Percentiles rank a stretch among this genome's conserved stretches.
phyloP scores from a whole-genome alignment of 2,888 invertebrate genomes.

The Diarsia brunnea region DNA sequence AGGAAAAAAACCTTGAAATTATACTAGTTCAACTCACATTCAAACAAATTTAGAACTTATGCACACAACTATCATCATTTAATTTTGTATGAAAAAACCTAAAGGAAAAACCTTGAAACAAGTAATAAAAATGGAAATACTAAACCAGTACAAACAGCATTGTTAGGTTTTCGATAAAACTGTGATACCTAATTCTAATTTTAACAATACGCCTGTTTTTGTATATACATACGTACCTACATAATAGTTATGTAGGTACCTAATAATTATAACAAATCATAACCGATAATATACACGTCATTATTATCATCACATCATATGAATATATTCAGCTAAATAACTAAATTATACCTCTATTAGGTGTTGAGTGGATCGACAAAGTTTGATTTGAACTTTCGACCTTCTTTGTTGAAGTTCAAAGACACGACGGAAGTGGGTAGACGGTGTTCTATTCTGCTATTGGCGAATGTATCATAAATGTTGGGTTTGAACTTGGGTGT shows the following conservation, averaged over 20 bases:
- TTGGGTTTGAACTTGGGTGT: slow-evolving; percentile 30
- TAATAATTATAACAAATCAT: background rate
- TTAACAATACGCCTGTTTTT: slow-evolving; percentile 11
- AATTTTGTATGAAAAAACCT: slow-evolving; percentile 3
- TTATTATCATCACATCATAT: slow-evolving; percentile 2
- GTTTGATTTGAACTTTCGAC: slow-evolving; percentile 47
- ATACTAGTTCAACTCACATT: background rate
- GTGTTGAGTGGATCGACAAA: slow-evolving; percentile 31
- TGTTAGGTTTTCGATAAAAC: slow-evolving; percentile 17
- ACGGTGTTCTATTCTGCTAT: slow-evolving; percentile 22
- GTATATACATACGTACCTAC: background rate
- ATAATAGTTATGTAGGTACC: background rate
- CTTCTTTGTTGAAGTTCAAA: slow-evolving; percentile 46
- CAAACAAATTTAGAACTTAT: background rate
- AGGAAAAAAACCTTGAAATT: slow-evolving; percentile 42
- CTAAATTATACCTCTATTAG: slow-evolving; percentile 12
- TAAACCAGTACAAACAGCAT: background rate
- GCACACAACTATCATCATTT: background rate
- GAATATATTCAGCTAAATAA: slow-evolving; percentile 11
- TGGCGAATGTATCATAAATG: slow-evolving; percentile 22
- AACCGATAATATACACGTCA: background rate
- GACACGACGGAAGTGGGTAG: slow-evolving; percentile 25
- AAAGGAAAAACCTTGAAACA: slow-evolving; percentile 39
- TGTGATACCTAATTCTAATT: slow-evolving; percentile 14
- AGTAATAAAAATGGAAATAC: slow-evolving; percentile 7